Evolutionary conservation across 2,888 invertebrate genomes (phyloP).

Genomic region (Latrodectus elegans): DNA sequence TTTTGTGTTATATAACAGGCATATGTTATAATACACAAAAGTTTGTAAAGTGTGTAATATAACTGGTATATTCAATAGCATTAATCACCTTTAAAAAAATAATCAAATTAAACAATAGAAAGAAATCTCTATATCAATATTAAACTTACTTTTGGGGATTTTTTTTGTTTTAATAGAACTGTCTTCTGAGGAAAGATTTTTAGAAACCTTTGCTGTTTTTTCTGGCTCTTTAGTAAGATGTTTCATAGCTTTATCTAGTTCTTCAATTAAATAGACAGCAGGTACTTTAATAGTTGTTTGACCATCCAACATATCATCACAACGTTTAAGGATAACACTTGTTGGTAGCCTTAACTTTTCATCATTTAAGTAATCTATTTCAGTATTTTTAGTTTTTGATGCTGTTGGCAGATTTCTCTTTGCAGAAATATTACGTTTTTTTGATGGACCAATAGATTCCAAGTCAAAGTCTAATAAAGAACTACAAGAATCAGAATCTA

Average conservation of each 20-base stretch:
- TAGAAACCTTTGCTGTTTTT: neutral
- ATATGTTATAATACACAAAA: too few species aligned
- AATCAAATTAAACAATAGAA: too few species aligned
- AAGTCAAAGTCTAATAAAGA: neutral
- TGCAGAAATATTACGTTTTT: neutral
- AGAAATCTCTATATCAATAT: too few species aligned
- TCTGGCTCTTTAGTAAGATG: constrained; percentile 3
- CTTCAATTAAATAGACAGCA: constrained; percentile 1
- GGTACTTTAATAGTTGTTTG: constrained; percentile 25
- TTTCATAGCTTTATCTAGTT: constrained; percentile 29
- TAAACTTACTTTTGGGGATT: neutral
- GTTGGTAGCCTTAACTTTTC: constrained; percentile 18
- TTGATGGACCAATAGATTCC: neutral
- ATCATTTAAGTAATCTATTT: constrained; percentile 15
- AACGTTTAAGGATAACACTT: constrained; percentile 7
- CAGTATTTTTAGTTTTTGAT: neutral
- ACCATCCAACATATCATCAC: constrained; percentile 39
- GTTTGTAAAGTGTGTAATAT: too few species aligned
- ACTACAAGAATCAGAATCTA: neutral
- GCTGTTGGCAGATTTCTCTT: neutral
- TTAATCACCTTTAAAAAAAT: too few species aligned
- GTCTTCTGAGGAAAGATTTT: neutral
- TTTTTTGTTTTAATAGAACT: neutral
- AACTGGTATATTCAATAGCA: too few species aligned
- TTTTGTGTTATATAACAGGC: too few species aligned